Percentiles rank a stretch among this genome's conserved stretches.
Evolutionary conservation across 1,140 invertebrate genomes (phyloP).

Genomic region (Magallana gigas): DNA sequence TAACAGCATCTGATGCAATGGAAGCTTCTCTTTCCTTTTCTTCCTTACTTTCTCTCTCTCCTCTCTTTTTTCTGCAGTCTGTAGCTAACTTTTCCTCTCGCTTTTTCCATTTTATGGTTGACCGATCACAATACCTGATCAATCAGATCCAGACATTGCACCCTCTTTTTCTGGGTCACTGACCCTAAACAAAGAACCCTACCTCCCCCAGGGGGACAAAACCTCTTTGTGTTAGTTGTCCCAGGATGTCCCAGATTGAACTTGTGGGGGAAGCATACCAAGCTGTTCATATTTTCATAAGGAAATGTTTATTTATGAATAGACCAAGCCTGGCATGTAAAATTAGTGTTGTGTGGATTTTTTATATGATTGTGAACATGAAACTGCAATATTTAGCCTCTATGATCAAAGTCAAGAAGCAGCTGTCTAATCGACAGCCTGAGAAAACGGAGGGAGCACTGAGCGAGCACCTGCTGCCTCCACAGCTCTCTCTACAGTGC

Average conservation of each 20-base stretch:
- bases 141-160: background rate
- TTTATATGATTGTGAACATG: background rate
- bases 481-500: background rate
- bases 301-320: too few relatives aligned
- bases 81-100: background rate
- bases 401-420: background rate
- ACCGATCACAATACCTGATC: background rate
- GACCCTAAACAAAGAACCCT: background rate
- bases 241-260: too few relatives aligned
- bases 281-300: too few relatives aligned
- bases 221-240: too few relatives aligned
- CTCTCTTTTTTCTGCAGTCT: too few relatives aligned
- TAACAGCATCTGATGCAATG: too few relatives aligned
- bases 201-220: background rate
- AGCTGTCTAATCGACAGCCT: background rate
- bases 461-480: constrained; percentile 6
- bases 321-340: too few relatives aligned
- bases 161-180: background rate
- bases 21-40: too few relatives aligned
- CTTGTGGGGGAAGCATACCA: too few relatives aligned
- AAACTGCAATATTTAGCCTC: constrained; percentile 1
- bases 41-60: too few relatives aligned
- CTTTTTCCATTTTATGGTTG: background rate
- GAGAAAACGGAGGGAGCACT: background rate
- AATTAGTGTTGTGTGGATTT: background rate